Evolutionary conservation across 53 echinoderm and acorn worm species (phyloP).

Genomic region (Temnopleurus reevesii): DNA sequence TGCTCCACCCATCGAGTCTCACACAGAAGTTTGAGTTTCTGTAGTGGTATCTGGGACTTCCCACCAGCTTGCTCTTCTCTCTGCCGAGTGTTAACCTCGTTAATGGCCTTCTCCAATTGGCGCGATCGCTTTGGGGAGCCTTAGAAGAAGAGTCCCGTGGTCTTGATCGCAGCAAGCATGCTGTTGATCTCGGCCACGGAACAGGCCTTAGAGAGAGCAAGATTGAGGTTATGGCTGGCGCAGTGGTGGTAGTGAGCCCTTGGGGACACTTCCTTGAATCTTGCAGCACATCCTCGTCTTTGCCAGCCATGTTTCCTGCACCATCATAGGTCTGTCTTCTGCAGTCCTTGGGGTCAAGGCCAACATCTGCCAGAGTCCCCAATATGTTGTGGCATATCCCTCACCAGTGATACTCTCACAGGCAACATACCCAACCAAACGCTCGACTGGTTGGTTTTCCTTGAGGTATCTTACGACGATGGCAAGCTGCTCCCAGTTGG

Average conservation of each 20-base stretch:
- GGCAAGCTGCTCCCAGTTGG: slow-evolving; percentile 68
- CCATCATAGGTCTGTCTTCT: not conserved
- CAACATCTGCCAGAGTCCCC: not conserved
- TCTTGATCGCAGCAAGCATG: not conserved
- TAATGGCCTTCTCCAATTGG: not conserved
- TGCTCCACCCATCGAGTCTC: no score
- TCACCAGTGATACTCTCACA: slow-evolving; percentile 43
- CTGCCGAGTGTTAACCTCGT: not conserved
- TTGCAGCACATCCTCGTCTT: not conserved
- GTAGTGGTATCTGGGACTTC: no score
- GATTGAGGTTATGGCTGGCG: not conserved
- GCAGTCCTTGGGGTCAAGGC: not conserved
- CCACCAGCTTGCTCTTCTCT: no score
- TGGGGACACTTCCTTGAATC: no score
- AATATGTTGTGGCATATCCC: not conserved
- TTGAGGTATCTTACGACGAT: slow-evolving; percentile 60
- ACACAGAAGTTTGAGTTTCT: no score
- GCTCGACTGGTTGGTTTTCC: slow-evolving; percentile 29
- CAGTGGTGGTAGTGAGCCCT: not conserved
- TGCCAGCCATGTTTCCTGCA: not conserved
- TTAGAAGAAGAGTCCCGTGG: not conserved
- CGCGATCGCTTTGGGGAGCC: not conserved
- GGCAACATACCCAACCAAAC: slow-evolving; percentile 3
- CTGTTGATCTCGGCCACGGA: not conserved
- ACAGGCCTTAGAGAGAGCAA: not conserved